These are phyloP conservation scores for Nesogale talazaci DNA, from an alignment of 2,113 vertebrate species.

Conservation along the genomic window DNA sequence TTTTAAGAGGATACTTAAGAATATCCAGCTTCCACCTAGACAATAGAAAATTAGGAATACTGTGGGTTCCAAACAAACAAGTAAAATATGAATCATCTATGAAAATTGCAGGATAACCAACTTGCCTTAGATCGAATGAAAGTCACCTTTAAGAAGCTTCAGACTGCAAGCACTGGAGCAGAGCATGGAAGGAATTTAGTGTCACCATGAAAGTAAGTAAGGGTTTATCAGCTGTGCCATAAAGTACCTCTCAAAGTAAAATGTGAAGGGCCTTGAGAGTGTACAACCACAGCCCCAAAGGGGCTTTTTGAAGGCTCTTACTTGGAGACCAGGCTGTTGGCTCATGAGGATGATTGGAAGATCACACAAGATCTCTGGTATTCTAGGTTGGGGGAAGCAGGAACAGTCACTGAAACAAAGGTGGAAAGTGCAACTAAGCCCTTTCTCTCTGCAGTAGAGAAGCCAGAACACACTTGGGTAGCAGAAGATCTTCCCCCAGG, in stretches of 20 bases:
- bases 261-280: background rate
- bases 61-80: background rate
- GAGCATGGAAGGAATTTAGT: background rate
- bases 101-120: background rate
- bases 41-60: background rate
- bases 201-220: background rate
- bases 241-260: background rate
- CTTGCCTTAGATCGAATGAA: background rate
- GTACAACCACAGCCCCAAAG: too few species aligned
- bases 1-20: constrained; percentile 9
- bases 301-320: too few species aligned
- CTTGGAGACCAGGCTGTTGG: background rate
- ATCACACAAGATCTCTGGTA: too few species aligned
- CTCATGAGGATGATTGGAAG: background rate
- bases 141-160: background rate
- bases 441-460: background rate
- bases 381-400: too few species aligned
- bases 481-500: background rate
- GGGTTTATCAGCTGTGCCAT: background rate
- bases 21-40: background rate
- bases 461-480: background rate
- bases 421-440: background rate
- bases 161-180: background rate
- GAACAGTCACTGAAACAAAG: background rate
- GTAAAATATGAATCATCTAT: background rate